phyloP scores from a whole-genome alignment of 1,140 invertebrate species.

The Papilio machaon region DNA sequence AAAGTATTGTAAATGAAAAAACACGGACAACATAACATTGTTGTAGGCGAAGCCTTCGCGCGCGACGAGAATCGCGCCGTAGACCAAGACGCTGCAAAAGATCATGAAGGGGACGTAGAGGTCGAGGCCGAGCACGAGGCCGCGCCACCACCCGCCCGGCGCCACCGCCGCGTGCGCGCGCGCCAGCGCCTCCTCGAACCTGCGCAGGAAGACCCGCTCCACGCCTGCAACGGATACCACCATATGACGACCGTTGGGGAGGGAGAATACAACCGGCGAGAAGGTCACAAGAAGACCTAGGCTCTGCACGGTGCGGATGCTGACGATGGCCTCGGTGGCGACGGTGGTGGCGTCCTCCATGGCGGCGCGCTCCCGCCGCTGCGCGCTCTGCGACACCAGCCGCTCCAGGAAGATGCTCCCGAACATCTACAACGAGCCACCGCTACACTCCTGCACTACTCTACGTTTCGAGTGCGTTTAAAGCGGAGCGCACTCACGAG shows the following conservation, averaged over 20 bases:
- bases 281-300: conserved; percentile 74
- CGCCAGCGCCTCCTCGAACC: conserved; percentile 82
- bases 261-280: too few relatives aligned
- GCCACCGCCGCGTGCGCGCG: conserved; percentile 81
- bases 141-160: conserved; percentile 85
- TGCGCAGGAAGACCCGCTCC: conserved; percentile 83
- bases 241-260: too few relatives aligned
- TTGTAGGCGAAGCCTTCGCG: conserved; percentile 85
- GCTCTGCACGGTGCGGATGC: conserved; percentile 90
- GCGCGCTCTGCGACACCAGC: conserved; percentile 72
- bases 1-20: background rate
- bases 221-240: conserved; percentile 55
- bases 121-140: conserved; percentile 87
- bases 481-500: conserved; percentile 81
- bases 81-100: conserved; percentile 88
- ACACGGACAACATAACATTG: conserved; percentile 87
- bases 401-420: conserved; percentile 79
- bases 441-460: too few relatives aligned
- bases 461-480: too few relatives aligned
- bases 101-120: conserved; percentile 88
- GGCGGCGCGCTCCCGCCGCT: conserved; percentile 84
- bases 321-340: conserved; percentile 90
- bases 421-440: conserved; percentile 63
- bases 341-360: conserved; percentile 87
- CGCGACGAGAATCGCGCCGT: conserved; percentile 88